Evolutionary conservation across 2,797 vertebrate genomes (phyloP).

Genomic region (Sphaeramia orbicularis): DNA sequence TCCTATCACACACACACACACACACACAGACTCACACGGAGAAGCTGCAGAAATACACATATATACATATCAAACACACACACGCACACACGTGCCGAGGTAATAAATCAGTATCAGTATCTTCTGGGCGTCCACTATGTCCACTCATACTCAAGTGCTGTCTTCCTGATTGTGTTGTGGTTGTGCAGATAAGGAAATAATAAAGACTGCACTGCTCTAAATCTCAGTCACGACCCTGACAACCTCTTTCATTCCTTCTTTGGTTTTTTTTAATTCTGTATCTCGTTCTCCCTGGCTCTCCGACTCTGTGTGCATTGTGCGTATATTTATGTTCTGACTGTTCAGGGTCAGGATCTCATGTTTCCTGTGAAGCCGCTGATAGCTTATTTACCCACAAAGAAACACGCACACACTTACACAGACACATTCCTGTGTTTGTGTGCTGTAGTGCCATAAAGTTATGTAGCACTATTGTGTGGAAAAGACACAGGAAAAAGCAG

Average conservation of each 20-base stretch:
- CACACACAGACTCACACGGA: conserved; percentile 6
- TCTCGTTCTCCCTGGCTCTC: neutral
- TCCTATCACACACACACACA: conserved; percentile 33
- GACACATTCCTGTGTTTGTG: conserved; percentile 42
- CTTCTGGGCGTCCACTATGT: conserved; percentile 54
- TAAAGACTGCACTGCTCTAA: conserved; percentile 57
- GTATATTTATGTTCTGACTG: conserved; percentile 47
- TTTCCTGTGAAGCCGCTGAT: conserved; percentile 70
- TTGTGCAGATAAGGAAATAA: conserved; percentile 77
- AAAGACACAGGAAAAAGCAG: conserved; percentile 7
- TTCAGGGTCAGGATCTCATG: conserved; percentile 64
- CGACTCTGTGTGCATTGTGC: conserved; percentile 27
- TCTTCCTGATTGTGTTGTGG: conserved; percentile 78
- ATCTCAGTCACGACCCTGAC: conserved; percentile 42
- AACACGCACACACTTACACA: conserved; percentile 16
- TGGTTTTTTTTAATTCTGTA: neutral
- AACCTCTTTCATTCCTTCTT: neutral
- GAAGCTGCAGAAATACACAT: conserved; percentile 12
- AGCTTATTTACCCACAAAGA: conserved; percentile 65
- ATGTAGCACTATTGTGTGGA: conserved; percentile 8
- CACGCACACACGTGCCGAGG: conserved; percentile 29
- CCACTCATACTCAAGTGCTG: conserved; percentile 71
- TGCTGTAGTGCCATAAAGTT: conserved; percentile 18
- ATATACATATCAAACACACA: neutral
- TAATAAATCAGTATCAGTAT: conserved; percentile 79